A percentile compares a stretch with the other conserved stretches of the same genome.
phyloP scores from a whole-genome alignment of 1,140 invertebrate species.

The Drosophila kanapiae region DNA sequence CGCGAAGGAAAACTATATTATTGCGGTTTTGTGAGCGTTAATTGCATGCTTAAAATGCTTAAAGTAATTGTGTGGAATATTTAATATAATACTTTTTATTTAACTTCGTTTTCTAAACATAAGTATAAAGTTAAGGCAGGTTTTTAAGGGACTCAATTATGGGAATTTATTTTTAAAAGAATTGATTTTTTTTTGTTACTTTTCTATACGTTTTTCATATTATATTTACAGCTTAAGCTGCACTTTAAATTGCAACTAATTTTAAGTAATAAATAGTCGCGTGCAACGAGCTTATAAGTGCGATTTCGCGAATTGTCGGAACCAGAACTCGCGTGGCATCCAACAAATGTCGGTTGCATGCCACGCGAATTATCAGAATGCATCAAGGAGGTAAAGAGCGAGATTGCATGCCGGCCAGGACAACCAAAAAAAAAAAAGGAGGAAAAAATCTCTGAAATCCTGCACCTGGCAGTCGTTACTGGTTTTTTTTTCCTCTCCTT shows the following conservation, averaged over 20 bases:
- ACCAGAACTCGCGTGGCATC: conserved; percentile 26
- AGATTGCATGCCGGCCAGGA: conserved; percentile 32
- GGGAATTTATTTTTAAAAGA: too few species aligned
- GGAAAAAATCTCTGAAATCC: conserved; percentile 37
- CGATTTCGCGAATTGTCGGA: conserved; percentile 1
- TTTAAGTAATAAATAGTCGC: conserved; percentile 59
- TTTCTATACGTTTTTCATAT: not conserved
- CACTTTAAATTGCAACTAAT: conserved; percentile 27
- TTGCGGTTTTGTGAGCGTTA: not conserved
- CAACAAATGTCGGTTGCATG: conserved; percentile 48
- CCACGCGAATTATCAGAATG: conserved; percentile 30
- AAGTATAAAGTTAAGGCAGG: too few species aligned
- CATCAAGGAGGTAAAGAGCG: conserved; percentile 26
- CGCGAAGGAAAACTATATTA: not conserved
- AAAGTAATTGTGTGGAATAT: not conserved
- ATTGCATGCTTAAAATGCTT: not conserved
- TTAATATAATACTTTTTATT: not conserved
- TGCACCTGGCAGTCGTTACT: conserved; percentile 47
- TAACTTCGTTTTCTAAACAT: not conserved
- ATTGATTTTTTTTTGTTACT: too few species aligned
- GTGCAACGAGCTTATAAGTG: conserved; percentile 60
- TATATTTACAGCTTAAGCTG: not conserved
- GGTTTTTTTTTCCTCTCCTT: not conserved
- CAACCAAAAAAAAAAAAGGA: not conserved
- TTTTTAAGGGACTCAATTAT: too few species aligned